Percentiles rank a stretch among this genome's conserved stretches.
These are phyloP conservation scores for Metopolophium dirhodum DNA, from an alignment of 1,140 invertebrate species.

Conservation along the genomic window DNA sequence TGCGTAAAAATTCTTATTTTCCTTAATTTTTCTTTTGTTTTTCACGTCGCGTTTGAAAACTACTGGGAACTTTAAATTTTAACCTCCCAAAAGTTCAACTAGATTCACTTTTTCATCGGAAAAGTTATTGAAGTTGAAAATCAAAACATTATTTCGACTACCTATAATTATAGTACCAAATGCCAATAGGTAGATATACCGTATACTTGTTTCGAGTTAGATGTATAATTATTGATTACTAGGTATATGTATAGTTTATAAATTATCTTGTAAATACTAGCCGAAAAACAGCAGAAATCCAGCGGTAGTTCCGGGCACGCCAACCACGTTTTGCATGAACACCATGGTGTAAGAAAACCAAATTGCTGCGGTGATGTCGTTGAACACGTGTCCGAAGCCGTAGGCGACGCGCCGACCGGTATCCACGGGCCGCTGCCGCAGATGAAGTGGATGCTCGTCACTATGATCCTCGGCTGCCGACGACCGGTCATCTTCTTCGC, in stretches of 20 bases:
- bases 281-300: slow-evolving; percentile 79
- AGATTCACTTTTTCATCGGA: too few species aligned
- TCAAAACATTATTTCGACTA: too few species aligned
- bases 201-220: too few species aligned
- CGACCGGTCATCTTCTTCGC: neutral
- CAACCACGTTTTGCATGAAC: slow-evolving; percentile 81
- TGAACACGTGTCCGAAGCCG: slow-evolving; percentile 86
- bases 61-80: too few species aligned
- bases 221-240: too few species aligned
- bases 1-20: too few species aligned
- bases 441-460: neutral
- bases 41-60: too few species aligned
- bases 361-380: slow-evolving; percentile 89
- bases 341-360: slow-evolving; percentile 94
- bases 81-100: too few species aligned
- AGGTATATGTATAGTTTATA: neutral
- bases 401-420: slow-evolving; percentile 70
- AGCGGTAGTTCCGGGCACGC: slow-evolving; percentile 76
- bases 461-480: neutral
- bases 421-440: neutral
- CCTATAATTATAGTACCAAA: too few species aligned
- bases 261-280: slow-evolving; percentile 61
- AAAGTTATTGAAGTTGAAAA: too few species aligned
- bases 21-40: too few species aligned
- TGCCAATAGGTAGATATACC: too few species aligned